Base-by-base conservation (phyloP, 2,113 vertebrate species). In the Pterocles orientalis region DNA sequence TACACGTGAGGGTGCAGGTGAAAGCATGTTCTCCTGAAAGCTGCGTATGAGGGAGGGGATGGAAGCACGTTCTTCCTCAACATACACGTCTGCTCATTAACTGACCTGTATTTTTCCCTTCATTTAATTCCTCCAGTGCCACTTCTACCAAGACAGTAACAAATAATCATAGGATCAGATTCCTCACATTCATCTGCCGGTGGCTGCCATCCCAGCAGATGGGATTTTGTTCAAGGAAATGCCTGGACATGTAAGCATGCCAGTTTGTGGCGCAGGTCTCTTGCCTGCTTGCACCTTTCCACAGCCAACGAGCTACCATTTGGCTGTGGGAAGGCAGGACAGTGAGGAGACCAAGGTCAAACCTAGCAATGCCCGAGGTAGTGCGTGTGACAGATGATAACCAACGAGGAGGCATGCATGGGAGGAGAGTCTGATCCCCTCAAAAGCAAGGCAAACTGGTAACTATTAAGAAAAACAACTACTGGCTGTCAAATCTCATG, bases 391-490 rank as follows among this genome's bases (percentile, higher is more conserved):
- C 57, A 68, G 34, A 53, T 51, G 47, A 93, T 51, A 85, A 72
- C 66, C 0, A 85, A 31, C 1, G 9, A 29, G 43, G 29, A 93
- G 39, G 48, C 68, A 73, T 3, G 34, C 60, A 60, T 3, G 29
- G 88, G 71, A 92, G 48, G 56, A 92, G 78, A 86, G 68, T 18
- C 1, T 31, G 79, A 66, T 77, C 43, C 68, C 47, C 71, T 81
- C 72, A 57, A 60, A 73, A 88, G 64, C 56, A 66, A 78, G 56
- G 12, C 56, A 68, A 47, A 66, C 51, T 39, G 51, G 65, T 47
- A 43, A 23, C 47, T 73, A 47, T 12, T 57, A 34, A 57, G 81
- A 92, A 95, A 92, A 93, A 88, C 70, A 94, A 87, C 73, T 31
- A 34, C 81, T 0, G 0, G 53, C 75, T 62, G 62, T 65, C 75